Conservation (phyloP, 2,888 invertebrate species). For the Chymomyza caudatula region DNA sequence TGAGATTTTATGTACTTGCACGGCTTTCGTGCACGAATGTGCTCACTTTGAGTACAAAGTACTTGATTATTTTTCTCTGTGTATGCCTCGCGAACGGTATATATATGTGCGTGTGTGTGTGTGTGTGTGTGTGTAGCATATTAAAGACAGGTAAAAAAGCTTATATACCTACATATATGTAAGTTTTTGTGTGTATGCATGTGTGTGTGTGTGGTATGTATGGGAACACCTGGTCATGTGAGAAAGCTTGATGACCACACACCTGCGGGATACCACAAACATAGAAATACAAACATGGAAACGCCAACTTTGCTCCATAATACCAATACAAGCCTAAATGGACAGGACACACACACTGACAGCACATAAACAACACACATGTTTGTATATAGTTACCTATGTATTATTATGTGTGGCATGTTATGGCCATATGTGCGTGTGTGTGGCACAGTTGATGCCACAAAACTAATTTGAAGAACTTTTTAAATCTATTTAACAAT, state of each 20-base stretch:
- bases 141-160: too few species aligned
- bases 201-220: neutral
- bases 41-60: too few species aligned
- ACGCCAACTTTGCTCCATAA: neutral
- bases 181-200: neutral
- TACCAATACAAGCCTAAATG: constrained; percentile 1
- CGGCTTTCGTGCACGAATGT: too few species aligned
- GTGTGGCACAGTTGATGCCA: constrained; percentile 4
- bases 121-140: too few species aligned
- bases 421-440: neutral
- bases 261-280: constrained; percentile 42
- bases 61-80: too few species aligned
- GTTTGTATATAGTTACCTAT: constrained; percentile 31
- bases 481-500: constrained; percentile 38
- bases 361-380: too few species aligned
- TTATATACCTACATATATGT: neutral
- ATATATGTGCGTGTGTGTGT: too few species aligned
- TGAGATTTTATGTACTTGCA: too few species aligned
- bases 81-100: too few species aligned
- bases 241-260: constrained; percentile 53
- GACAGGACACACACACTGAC: neutral
- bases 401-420: constrained; percentile 3
- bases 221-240: constrained; percentile 16
- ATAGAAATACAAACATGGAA: constrained; percentile 52
- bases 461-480: constrained; percentile 42